Evolutionary conservation across 2,888 invertebrate genomes (phyloP).

Genomic region (Cecidostiba fungosa): DNA sequence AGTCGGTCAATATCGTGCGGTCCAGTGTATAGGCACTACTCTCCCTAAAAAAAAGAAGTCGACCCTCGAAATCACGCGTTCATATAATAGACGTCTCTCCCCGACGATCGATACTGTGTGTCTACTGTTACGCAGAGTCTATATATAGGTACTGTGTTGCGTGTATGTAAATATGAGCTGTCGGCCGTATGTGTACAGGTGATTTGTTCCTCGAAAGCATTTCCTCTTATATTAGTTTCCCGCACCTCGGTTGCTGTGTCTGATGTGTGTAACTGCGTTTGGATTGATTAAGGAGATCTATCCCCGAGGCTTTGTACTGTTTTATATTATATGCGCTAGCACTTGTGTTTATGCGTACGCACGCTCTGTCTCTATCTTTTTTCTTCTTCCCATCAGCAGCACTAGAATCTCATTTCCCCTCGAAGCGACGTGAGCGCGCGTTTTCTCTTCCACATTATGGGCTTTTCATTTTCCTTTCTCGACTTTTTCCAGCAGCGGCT

Average conservation of each 20-base stretch:
- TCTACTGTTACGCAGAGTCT: too few relatives aligned
- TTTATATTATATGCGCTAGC: neutral
- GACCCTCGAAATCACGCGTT: neutral
- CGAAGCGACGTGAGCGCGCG: conserved; percentile 12
- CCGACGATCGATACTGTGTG: neutral
- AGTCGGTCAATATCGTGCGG: conserved; percentile 17
- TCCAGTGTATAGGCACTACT: neutral
- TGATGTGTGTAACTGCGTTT: too few relatives aligned
- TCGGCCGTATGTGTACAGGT: neutral
- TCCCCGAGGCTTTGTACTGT: neutral
- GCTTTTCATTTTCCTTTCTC: conserved; percentile 48
- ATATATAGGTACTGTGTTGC: too few relatives aligned
- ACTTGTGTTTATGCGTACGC: neutral
- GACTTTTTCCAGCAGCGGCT: neutral
- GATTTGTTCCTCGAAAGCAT: neutral
- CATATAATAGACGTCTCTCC: conserved; percentile 27
- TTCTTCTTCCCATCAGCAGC: neutral
- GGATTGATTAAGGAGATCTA: neutral
- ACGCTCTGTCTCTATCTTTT: neutral
- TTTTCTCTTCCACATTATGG: conserved; percentile 36
- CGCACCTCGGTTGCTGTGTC: neutral
- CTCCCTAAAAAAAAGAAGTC: neutral
- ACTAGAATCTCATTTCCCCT: conserved; percentile 50
- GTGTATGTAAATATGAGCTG: neutral
- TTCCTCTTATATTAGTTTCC: neutral